Evolutionary conservation across 2,113 vertebrate genomes (phyloP), one percentile per base, ranked within the genome.

Genomic region (Triplophysa dalaica): DNA sequence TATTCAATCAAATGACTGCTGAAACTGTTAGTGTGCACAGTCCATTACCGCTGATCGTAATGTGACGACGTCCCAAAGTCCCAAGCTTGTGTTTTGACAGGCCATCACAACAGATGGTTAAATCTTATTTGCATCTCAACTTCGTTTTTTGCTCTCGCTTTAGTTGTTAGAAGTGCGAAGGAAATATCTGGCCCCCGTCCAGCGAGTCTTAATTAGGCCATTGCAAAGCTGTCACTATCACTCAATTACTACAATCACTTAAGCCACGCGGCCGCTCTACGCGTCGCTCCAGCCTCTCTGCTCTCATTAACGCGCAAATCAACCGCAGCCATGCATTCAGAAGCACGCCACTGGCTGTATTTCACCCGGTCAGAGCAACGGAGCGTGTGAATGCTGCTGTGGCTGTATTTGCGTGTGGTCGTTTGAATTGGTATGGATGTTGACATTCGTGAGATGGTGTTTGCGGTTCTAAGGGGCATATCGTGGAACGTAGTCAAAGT

Each of bases 261-360:
- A 84, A 82, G 81, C 86, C 87, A 87, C 80, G 84, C 75, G 67
- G 81, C 12, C 21, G 83, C 83, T 77, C 78, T 61, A 65, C 78
- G 73, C 22, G 77, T 64, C 85, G 80, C 56, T 29, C 82, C 73
- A 81, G 85, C 61, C 81, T 72, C 89, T 87, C 80, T 75, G 48
- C 83, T 68, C 83, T 86, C 87, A 88, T 89, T 87, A 88, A 84
- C 67, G 77, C 85, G 77, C 74, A 87, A 88, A 90, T 92, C 79
- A 86, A 86, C 85, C 78, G 45, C 79, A 77, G 63, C 33, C 69
- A 83, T 82, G 87, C 77, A 86, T 90, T 63, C 70, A 74, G 16
- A 58, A 13, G 21, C 60, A 29, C 58, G 24, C 58, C 73, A 33
- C 17, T 12, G 19, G 33, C 22, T 54, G 45, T 41, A 77, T 19